Evolutionary conservation across 1,140 invertebrate genomes (phyloP), one percentile per base, ranked within the genome.

Genomic region (Zaprionus taronus): DNA sequence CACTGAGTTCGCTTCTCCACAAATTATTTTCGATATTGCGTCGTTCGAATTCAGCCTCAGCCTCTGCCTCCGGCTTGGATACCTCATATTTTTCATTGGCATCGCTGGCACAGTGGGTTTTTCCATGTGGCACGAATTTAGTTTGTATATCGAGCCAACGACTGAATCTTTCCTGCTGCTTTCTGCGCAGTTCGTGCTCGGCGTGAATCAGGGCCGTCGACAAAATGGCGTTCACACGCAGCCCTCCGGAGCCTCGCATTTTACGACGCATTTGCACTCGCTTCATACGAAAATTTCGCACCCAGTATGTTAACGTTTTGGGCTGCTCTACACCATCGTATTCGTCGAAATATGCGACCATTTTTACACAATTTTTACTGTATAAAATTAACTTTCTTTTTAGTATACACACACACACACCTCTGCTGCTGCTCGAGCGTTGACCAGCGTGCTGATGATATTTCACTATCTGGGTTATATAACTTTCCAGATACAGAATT

Each of bases 181-280:
- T 93, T 41, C 77, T 85, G 34, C 92, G 86, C 71, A 93, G 77
- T 63, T 93, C 91, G n/a, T 82, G 72, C 60, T 93, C 92, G 1
- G 92, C 92, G 7, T 80, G 73, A 2, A 80, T 56, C 17, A 93
- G 60, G 4, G 92, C 92, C 17, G 91, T 93, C 24, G 92, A 86
- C 64, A 93, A 87, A 63, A 93, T 93, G 72, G 92, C 92, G 68
- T 79, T 82, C 3, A 93, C 91, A 49, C 92, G 92, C 36, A 93
- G 73, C 62, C 77, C 81, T 34, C 81, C 81, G 61, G 83, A 79
- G 53, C 84, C 82, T 24, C 92, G 78, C 38, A 85, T 56, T 67
- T 92, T 92, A n/a, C 92, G 81, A 77, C 87, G 90, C 92, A 93
- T 93, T 91, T 93, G 89, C 44, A 89, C 76, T 14, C 91, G 91